A percentile compares a stretch with the other conserved stretches of the same genome.
phyloP scores from a whole-genome alignment of 2,888 invertebrate species.

The Stenoptilia bipunctidactyla region DNA sequence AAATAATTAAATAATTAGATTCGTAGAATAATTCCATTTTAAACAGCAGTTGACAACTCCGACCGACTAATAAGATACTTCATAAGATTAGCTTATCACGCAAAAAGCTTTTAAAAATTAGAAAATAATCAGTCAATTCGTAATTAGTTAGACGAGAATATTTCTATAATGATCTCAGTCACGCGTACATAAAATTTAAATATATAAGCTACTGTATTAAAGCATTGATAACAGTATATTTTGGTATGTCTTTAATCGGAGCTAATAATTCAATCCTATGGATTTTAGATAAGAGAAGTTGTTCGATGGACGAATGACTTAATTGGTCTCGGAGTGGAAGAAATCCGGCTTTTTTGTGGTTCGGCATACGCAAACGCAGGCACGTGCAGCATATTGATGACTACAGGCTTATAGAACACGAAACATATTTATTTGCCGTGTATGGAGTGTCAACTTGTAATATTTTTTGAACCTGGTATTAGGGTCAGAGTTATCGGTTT shows the following conservation, averaged over 20 bases:
- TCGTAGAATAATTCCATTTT: background rate
- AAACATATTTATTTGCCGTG: background rate
- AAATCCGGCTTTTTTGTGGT: conserved; percentile 29
- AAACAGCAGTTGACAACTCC: background rate
- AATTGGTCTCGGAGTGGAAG: conserved; percentile 43
- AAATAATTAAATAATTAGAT: background rate
- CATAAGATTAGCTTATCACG: background rate
- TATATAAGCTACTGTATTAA: conserved; percentile 65
- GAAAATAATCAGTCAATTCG: conserved; percentile 12
- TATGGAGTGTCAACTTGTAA: background rate
- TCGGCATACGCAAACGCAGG: conserved; percentile 35
- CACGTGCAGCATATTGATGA: conserved; percentile 39
- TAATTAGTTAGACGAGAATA: conserved; percentile 40
- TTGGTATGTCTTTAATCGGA: conserved; percentile 55
- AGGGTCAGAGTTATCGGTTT: too few species aligned
- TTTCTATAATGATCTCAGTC: conserved; percentile 56
- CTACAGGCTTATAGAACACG: conserved; percentile 15
- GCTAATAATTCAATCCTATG: conserved; percentile 62
- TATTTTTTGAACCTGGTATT: background rate
- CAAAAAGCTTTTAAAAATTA: conserved; percentile 3
- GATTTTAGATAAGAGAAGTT: conserved; percentile 46
- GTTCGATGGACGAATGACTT: conserved; percentile 38
- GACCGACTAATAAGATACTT: background rate
- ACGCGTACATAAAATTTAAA: conserved; percentile 63
- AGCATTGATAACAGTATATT: conserved; percentile 63